Conservation (phyloP, 2,888 invertebrate species). For the Cephus runcator region DNA sequence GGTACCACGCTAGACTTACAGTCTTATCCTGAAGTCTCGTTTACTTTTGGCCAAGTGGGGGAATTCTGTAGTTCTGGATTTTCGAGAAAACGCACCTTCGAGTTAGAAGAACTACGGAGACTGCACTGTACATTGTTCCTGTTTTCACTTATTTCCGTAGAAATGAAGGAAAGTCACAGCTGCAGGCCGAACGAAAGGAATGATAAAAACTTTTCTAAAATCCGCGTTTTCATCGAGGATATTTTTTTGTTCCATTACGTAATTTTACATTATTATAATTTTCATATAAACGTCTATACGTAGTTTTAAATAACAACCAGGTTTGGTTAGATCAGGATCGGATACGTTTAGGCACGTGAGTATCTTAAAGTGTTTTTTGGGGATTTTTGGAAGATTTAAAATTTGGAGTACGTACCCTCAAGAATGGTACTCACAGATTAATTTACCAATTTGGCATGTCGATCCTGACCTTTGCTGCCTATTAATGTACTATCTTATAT, state of each 20-base stretch:
- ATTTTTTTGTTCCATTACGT: slow-evolving; percentile 4
- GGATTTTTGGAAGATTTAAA: not conserved
- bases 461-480: slow-evolving; percentile 8
- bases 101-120: too few species aligned
- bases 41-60: too few species aligned
- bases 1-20: too few species aligned
- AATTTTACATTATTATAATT: slow-evolving; percentile 40
- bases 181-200: not conserved
- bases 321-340: slow-evolving; percentile 6
- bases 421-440: not conserved
- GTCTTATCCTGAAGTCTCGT: too few species aligned
- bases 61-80: too few species aligned
- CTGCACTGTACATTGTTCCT: not conserved
- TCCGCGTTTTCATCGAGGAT: not conserved
- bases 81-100: too few species aligned
- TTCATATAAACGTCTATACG: slow-evolving; percentile 43
- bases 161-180: not conserved
- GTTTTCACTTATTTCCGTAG: too few species aligned
- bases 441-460: not conserved
- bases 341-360: not conserved
- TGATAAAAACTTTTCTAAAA: not conserved
- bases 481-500: not conserved
- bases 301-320: slow-evolving; percentile 30
- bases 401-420: not conserved
- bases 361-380: not conserved